Evolutionary conservation across 2,113 vertebrate species (phyloP), one percentile per base, ranked within the genome.

Genomic region (Diglossa brunneiventris): DNA sequence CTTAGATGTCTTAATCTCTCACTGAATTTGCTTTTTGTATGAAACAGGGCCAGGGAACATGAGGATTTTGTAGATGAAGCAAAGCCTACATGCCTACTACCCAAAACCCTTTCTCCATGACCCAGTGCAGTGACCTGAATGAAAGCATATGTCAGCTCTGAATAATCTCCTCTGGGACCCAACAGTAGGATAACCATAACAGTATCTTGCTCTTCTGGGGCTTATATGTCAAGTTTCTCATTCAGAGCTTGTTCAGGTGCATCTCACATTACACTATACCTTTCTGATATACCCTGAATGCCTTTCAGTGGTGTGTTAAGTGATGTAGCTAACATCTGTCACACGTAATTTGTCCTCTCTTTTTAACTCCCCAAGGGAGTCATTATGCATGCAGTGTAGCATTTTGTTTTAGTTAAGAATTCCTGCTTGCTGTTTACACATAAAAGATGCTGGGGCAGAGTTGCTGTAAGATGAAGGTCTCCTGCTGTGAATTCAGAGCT

Each of bases 261-360:
- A 7, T 87, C 94, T 93, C 70, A 46, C 70, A 41, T 79, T 76
- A 58, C 46, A 47, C 78, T 69, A 1, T 20, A 90, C 94, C 67
- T 94, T 93, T 88, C 58, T 77, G 82, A 74, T 83, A 44, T 11
- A 94, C 46, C 83, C 80, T 87, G 66, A 94, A 94, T 84, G 87
- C 53, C 89, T 94, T 95, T 94, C 92, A 91, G 77, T 84, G 85
- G 37, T 12, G 70, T 84, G 89, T 82, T 91, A 92, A 95, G 91
- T 92, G 87, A 91, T 94, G 96, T 95, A 91, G 91, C 69, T 89
- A 97, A 94, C 92, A 95, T 95, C 94, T 96, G 94, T 84, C 91
- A 96, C 77, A 84, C 62, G 62, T 82, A 95, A 92, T 96, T 91
- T 91, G 87, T 91, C 93, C 87, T 92, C 73, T 94, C 74, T 76